Evolutionary conservation across 2,888 invertebrate genomes (phyloP).

Genomic region (Diarsia rubi): DNA sequence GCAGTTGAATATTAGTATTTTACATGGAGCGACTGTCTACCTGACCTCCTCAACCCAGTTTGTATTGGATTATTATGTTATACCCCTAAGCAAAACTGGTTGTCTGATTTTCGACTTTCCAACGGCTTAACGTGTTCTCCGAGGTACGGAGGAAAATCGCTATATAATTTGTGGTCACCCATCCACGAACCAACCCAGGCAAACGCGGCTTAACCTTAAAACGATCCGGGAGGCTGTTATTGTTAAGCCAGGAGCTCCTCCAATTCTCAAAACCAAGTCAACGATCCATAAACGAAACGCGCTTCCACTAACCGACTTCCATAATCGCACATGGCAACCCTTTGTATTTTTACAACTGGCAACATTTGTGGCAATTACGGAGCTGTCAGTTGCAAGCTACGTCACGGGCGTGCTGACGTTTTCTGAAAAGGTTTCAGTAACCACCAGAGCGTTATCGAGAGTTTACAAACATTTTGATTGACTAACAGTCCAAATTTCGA

Average conservation of each 20-base stretch:
- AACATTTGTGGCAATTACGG: slow-evolving; percentile 69
- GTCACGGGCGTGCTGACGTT: slow-evolving; percentile 58
- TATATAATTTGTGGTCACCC: neutral
- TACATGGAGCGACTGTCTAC: too few species aligned
- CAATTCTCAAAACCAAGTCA: neutral
- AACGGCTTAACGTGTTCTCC: too few species aligned
- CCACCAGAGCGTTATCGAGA: slow-evolving; percentile 55
- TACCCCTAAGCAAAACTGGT: too few species aligned
- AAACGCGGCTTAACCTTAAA: neutral
- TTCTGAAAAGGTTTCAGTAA: slow-evolving; percentile 64
- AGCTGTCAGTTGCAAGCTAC: slow-evolving; percentile 65
- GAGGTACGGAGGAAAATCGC: too few species aligned
- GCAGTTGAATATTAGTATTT: too few species aligned
- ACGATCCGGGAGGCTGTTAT: neutral
- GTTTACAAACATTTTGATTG: slow-evolving; percentile 61
- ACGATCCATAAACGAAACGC: slow-evolving; percentile 32
- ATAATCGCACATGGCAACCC: slow-evolving; percentile 48
- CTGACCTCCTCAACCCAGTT: too few species aligned
- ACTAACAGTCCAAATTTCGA: slow-evolving; percentile 50
- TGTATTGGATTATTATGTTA: too few species aligned
- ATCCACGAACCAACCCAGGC: neutral
- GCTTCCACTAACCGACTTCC: slow-evolving; percentile 43
- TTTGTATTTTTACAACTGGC: slow-evolving; percentile 59
- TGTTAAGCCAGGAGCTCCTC: neutral
- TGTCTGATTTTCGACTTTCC: too few species aligned